Conservation (phyloP, 2,797 vertebrate genomes). For the Borostomias antarcticus region DNA sequence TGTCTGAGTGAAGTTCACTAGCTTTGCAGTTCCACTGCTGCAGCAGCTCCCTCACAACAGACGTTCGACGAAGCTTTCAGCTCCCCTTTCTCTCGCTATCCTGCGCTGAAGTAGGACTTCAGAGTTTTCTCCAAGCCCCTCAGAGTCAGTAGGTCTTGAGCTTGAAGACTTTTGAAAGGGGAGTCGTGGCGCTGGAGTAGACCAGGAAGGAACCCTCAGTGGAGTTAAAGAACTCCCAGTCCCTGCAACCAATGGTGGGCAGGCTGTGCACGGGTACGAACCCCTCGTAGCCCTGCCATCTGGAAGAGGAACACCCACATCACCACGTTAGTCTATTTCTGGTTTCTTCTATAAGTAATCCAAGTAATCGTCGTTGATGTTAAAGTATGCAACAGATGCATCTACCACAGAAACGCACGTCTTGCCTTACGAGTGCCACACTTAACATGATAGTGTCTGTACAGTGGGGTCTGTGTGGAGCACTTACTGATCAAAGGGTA, state of each 20-base stretch:
- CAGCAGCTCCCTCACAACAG: not conserved
- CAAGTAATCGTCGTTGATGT: too few species aligned
- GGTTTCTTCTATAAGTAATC: too few species aligned
- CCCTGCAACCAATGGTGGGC: slow-evolving; percentile 88
- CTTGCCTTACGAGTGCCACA: too few species aligned
- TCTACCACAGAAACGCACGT: too few species aligned
- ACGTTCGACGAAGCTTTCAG: not conserved
- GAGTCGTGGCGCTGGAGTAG: slow-evolving; percentile 92
- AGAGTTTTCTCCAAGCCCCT: not conserved
- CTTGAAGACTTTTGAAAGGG: slow-evolving; percentile 89
- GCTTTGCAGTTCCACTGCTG: not conserved
- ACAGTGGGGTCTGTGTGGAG: too few species aligned
- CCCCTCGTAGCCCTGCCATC: slow-evolving; percentile 96
- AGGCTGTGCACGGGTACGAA: slow-evolving; percentile 89
- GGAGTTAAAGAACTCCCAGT: slow-evolving; percentile 92
- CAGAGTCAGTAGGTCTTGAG: slow-evolving; percentile 77
- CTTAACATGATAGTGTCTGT: too few species aligned
- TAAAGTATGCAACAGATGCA: too few species aligned
- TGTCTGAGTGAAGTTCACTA: not conserved
- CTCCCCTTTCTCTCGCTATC: not conserved
- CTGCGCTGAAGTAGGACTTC: not conserved
- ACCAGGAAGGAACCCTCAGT: slow-evolving; percentile 86
- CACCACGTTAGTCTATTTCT: not conserved
- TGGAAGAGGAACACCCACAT: slow-evolving; percentile 51
- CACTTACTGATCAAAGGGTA: too few species aligned